Evolutionary conservation across 2,797 vertebrate genomes (phyloP), one percentile per base, ranked within the genome.

Genomic region (Trachops cirrhosus): DNA sequence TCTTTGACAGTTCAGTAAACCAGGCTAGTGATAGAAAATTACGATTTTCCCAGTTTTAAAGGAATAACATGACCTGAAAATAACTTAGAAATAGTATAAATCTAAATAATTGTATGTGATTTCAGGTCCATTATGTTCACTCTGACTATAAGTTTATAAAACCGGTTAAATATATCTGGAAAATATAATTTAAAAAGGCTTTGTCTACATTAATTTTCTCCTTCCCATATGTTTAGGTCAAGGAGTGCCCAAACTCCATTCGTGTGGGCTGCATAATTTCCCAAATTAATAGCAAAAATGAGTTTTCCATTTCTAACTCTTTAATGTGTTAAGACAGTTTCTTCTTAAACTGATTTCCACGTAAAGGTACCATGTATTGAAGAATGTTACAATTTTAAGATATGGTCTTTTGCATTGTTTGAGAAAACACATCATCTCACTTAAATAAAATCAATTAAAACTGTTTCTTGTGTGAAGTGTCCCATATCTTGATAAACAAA

Each of bases 1-100:
- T 91, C 52, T 95, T 48, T 95, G 96, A 93, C 90, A 97, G 77
- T 19, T 90, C 39, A 78, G 54, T 88, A 80, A 54, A 86, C 26
- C 62, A 84, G 32, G 12, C 68, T 68, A 62, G 26, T 67, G 75
- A 91, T 41, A 44, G 59, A 87, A 71, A 91, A 75, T 1, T 59
- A 21, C 24, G 64, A 68, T 78, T 95, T 37, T 86, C 34, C 10
- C 46, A 68, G 5, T 52, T 92, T 71, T 89, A 91, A 97, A 89
- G 48, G 44, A 12, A 90, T 54, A 86, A 92, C 1, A 18, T 71
- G 29, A 86, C 9, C 10, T 88, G 37, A 90, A 94, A 93, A 82
- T 86, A 79, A 32, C 32, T 46, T 92, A 87, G 82, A 82, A 82
- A 71, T 9, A 86, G 22, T 46, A 18, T 39, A 71, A 92, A 75